A percentile compares a stretch with the other conserved stretches of the same genome.
These are phyloP conservation scores for Andrena fulva DNA, from an alignment of 2,888 invertebrate species.

Conservation along the genomic window DNA sequence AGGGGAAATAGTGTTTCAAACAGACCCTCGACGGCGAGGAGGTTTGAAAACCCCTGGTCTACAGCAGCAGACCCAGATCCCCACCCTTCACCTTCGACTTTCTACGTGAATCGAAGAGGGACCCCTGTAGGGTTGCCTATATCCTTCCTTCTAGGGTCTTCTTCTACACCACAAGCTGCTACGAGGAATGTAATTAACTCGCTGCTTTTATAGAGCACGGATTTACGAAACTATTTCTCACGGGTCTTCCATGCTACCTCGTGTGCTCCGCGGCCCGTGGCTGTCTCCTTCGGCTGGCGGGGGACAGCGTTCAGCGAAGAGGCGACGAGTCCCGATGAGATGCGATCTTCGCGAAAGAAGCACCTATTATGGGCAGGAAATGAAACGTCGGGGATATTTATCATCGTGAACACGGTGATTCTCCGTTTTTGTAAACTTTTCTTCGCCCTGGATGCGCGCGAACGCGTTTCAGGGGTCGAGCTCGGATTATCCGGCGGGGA, in stretches of 20 bases:
- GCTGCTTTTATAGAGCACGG: constrained; percentile 45
- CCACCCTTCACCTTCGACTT: constrained; percentile 15
- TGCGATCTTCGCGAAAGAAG: constrained; percentile 59
- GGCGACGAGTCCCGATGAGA: constrained; percentile 38
- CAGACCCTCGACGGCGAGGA: not conserved
- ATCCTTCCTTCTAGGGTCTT: constrained; percentile 62
- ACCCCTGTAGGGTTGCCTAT: constrained; percentile 48
- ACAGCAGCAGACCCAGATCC: constrained; percentile 30
- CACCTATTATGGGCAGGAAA: constrained; percentile 73
- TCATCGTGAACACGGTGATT: constrained; percentile 55
- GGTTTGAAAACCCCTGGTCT: constrained; percentile 35
- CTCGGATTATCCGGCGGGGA: constrained; percentile 30
- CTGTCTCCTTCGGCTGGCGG: constrained; percentile 11
- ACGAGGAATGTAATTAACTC: constrained; percentile 54
- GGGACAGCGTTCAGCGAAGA: constrained; percentile 7
- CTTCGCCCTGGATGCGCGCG: not conserved
- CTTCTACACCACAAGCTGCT: constrained; percentile 49
- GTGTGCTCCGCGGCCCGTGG: not conserved
- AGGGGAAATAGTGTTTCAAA: not conserved
- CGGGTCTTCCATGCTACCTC: constrained; percentile 42
- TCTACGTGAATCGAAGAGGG: constrained; percentile 27
- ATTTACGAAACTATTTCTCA: constrained; percentile 58
- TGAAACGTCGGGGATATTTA: constrained; percentile 73
- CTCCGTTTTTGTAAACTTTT: constrained; percentile 24
- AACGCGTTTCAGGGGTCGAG: constrained; percentile 6